Conservation (phyloP, 30 jellyfish, hydroid and myxozoan species). For the Pseudorhiza aurosa region DNA sequence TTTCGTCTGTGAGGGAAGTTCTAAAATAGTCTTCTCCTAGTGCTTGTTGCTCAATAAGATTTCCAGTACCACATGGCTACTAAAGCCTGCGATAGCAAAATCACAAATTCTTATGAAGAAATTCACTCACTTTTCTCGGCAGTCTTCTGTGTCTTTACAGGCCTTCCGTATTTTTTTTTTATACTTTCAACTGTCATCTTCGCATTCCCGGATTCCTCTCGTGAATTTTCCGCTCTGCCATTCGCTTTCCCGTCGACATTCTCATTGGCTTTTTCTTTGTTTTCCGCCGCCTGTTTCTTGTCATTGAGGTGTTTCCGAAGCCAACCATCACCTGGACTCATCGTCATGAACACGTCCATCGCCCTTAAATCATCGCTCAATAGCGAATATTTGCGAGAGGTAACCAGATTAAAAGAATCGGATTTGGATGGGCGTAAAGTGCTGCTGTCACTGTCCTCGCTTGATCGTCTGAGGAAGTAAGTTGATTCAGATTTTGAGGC, state of each 20-base stretch:
- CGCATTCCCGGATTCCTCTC: constrained; percentile 14
- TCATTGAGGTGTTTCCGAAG: constrained; percentile 76
- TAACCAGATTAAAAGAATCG: constrained; percentile 20
- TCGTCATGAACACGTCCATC: constrained; percentile 56
- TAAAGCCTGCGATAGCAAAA: too few relatives aligned
- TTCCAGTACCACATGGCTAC: too few relatives aligned
- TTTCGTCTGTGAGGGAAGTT: too few relatives aligned
- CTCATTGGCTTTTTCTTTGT: not conserved
- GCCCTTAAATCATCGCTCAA: constrained; percentile 57
- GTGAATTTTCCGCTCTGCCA: not conserved
- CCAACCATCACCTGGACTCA: constrained; percentile 85
- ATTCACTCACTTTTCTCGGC: constrained; percentile 26
- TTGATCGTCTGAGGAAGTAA: not conserved
- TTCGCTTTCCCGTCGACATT: not conserved
- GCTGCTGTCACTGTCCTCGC: not conserved
- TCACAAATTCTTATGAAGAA: too few relatives aligned
- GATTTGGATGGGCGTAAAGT: constrained; percentile 19
- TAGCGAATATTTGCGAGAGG: constrained; percentile 36
- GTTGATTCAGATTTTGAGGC: constrained; percentile 40
- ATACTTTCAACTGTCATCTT: constrained; percentile 43
- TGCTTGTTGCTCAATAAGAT: too few relatives aligned
- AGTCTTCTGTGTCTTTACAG: constrained; percentile 18
- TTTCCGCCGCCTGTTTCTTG: constrained; percentile 45
- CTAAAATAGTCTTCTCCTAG: too few relatives aligned
- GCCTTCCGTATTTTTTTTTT: constrained; percentile 51